A percentile compares a stretch with the other conserved stretches of the same genome.
These are phyloP conservation scores for Nomada hirtipes DNA, from an alignment of 2,888 invertebrate species.

Conservation along the genomic window DNA sequence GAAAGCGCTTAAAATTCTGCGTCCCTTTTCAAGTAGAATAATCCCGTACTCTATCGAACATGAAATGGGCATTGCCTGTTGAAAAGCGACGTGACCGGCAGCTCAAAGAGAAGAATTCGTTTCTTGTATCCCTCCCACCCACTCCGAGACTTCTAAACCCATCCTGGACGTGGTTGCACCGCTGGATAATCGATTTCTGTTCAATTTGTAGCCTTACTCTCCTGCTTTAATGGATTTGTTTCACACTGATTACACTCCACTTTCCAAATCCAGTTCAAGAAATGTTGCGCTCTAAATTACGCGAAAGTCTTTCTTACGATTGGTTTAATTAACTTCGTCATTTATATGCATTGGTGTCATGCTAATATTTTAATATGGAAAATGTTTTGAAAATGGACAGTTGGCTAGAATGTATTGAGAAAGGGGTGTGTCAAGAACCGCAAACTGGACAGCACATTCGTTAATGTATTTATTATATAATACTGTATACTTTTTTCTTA, in stretches of 20 bases:
- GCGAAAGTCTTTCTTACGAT: not conserved
- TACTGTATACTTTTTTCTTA: too few species aligned
- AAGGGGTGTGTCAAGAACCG: too few species aligned
- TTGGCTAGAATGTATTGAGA: too few species aligned
- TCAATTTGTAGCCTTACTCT: conserved; percentile 23
- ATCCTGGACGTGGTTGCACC: not conserved
- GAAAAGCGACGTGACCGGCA: conserved; percentile 30
- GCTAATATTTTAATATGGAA: too few species aligned
- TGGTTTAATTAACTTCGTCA: not conserved
- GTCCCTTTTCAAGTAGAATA: conserved; percentile 18
- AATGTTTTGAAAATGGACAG: too few species aligned
- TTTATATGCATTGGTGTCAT: too few species aligned
- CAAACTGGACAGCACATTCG: too few species aligned
- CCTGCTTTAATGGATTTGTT: conserved; percentile 15
- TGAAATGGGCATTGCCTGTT: conserved; percentile 27
- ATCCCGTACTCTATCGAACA: conserved; percentile 19
- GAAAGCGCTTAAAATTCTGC: conserved; percentile 9
- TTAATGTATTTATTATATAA: too few species aligned
- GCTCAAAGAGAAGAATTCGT: conserved; percentile 33
- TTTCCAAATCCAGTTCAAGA: not conserved
- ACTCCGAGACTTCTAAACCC: not conserved
- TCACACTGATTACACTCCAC: not conserved
- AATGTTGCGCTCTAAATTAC: not conserved
- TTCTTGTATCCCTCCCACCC: not conserved
- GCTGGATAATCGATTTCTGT: conserved; percentile 13